Evolutionary conservation across 1,140 invertebrate genomes (phyloP), one percentile per base, ranked within the genome.

Genomic region (Heliconius himera): DNA sequence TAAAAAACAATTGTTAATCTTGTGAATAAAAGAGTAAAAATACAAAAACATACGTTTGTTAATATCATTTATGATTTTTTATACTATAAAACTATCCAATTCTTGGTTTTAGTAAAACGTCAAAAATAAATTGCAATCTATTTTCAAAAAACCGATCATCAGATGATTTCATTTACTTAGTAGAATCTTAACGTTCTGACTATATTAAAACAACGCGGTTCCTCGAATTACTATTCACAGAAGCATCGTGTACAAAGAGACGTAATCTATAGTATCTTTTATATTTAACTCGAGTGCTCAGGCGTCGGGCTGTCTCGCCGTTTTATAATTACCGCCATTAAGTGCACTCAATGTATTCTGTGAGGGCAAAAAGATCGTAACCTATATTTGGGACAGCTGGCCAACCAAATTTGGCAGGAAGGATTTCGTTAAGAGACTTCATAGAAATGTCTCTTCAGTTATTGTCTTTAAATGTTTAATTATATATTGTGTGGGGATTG

Each of bases 301-400:
- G 77, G 77, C 77, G 77, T 60, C 72, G 72, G 72, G 56, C 77
- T 66, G 77, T 78, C 77, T 78, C n/a, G 71, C 73, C 72, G 77
- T 56, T 41, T 66, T 74, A 70, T 74, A 74, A 78, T 78, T 66
- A 78, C 70, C 70, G 70, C 70, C 76, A 72, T 77, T 77, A 77
- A 77, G 49, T 71, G 13, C n/a, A 70, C 60, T 76, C 66, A 76
- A 33, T 38, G 66, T 76, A 38, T 70, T 70, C 60, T 70, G 74
- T 22, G 22, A 22, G 60, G 70, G 38, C 26, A 36, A 41, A 76
- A 76, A 76, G 74, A 60, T 76, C 60, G 46, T 70, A 76, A 76
- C 74, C 60, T 70, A 76, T 76, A 76, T 76, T 76, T 76, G 74
- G 41, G 76, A 72, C 76, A 77, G 70, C 76, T 72, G 70, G 60